Evolutionary conservation across 2,888 invertebrate genomes (phyloP).

Genomic region (Notocelia uddmanniana): DNA sequence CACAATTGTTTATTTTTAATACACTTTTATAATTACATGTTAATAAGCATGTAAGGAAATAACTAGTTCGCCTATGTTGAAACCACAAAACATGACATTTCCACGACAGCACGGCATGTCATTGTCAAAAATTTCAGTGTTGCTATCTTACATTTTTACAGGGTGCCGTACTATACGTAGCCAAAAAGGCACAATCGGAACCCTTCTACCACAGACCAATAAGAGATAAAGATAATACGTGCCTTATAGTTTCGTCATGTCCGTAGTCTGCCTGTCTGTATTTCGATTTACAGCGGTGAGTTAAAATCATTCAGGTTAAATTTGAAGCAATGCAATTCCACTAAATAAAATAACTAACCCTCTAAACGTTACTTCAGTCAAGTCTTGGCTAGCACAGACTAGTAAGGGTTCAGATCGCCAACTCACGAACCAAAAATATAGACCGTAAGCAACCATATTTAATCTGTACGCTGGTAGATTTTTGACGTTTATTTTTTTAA

Average conservation of each 20-base stretch:
- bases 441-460: too few relatives aligned
- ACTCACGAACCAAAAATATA: too few relatives aligned
- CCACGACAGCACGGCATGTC: conserved; percentile 43
- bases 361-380: conserved; percentile 8
- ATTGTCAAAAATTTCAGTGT: conserved; percentile 3
- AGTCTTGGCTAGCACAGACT: background rate
- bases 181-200: background rate
- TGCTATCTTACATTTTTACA: background rate
- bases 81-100: conserved; percentile 44
- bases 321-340: background rate
- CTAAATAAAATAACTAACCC: background rate
- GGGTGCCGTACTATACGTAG: background rate
- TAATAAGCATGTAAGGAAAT: conserved; percentile 4
- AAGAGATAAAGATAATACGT: too few relatives aligned
- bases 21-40: background rate
- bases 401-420: too few relatives aligned
- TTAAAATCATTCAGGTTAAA: background rate
- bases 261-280: background rate
- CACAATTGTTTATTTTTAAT: conserved; percentile 16
- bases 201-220: too few relatives aligned
- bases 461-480: too few relatives aligned
- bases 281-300: background rate
- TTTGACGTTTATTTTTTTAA: too few relatives aligned
- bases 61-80: conserved; percentile 15
- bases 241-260: background rate